phyloP scores from a whole-genome alignment of 2,797 vertebrate species.

The Siniperca undulata region DNA sequence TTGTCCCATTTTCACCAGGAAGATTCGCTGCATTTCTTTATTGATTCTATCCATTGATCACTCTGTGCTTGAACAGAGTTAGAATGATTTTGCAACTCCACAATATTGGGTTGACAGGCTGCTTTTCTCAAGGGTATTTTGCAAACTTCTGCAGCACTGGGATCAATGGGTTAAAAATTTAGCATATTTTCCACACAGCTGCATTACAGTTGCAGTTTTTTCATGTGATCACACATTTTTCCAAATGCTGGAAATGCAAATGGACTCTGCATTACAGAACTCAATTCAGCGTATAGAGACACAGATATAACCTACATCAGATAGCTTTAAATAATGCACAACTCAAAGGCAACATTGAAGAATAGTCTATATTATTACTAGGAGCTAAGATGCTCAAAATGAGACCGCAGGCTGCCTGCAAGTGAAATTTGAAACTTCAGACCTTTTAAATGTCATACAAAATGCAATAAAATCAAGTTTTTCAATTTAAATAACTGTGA shows the following conservation, averaged over 20 bases:
- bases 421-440: not conserved
- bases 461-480: not conserved
- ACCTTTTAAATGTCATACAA: not conserved
- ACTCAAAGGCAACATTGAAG: not conserved
- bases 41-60: slow-evolving; percentile 31
- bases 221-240: not conserved
- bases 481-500: not conserved
- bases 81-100: slow-evolving; percentile 24
- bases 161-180: not conserved
- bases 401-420: not conserved
- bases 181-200: slow-evolving; percentile 24
- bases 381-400: not conserved
- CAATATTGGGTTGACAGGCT: slow-evolving; percentile 31
- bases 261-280: not conserved
- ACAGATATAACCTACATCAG: not conserved
- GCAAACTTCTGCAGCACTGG: not conserved
- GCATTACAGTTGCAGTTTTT: not conserved
- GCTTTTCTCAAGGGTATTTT: slow-evolving; percentile 30
- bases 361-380: not conserved
- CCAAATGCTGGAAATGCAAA: not conserved
- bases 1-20: not conserved
- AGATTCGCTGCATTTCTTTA: slow-evolving; percentile 18
- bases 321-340: not conserved
- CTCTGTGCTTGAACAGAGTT: not conserved
- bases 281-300: not conserved